A percentile compares a stretch with the other conserved stretches of the same genome.
These are phyloP conservation scores for Tychaedon coryphoeus DNA, from an alignment of 2,113 vertebrate genomes.

Conservation along the genomic window DNA sequence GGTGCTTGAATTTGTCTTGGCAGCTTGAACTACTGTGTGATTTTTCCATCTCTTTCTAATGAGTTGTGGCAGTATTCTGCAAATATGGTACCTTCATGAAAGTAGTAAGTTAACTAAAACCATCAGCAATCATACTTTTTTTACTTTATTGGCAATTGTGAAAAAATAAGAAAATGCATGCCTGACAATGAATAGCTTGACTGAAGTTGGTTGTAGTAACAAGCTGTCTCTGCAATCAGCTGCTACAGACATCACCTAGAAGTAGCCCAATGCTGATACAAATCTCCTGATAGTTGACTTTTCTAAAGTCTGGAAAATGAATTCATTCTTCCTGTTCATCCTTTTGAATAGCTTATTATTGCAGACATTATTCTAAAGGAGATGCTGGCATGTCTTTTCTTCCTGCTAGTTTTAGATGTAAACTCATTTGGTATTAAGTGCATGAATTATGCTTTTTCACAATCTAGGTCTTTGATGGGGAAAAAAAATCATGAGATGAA, in stretches of 20 bases:
- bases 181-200: neutral
- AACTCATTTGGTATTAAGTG: neutral
- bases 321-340: neutral
- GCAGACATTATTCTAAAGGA: neutral
- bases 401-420: neutral
- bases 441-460: neutral
- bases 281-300: neutral
- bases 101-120: neutral
- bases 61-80: neutral
- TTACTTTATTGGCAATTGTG: neutral
- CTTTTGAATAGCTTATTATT: neutral
- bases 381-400: neutral
- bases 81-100: neutral
- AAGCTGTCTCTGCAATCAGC: neutral
- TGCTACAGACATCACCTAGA: neutral
- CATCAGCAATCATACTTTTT: neutral
- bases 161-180: neutral
- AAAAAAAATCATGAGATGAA: neutral
- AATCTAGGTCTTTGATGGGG: neutral
- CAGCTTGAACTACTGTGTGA: neutral
- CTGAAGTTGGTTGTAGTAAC: neutral
- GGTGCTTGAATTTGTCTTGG: neutral
- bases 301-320: neutral
- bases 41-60: neutral
- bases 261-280: neutral